Conservation (phyloP, 2,888 invertebrate species). For the Willowsia nigromaculata region DNA sequence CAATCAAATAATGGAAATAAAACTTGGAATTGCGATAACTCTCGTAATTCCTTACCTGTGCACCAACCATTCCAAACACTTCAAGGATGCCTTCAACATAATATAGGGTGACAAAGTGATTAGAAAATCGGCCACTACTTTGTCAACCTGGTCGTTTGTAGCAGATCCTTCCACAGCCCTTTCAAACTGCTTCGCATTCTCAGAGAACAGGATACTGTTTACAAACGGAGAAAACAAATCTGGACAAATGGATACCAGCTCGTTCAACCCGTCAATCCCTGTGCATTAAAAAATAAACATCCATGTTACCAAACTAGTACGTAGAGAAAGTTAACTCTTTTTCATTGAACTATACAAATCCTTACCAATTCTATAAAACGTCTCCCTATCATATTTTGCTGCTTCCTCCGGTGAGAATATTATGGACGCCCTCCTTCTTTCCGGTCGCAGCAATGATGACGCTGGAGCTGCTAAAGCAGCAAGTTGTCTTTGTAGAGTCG, state of each 20-base stretch:
- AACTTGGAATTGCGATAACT: no score
- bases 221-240: slow-evolving; percentile 87
- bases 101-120: slow-evolving; percentile 93
- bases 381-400: slow-evolving; percentile 90
- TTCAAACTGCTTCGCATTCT: slow-evolving; percentile 88
- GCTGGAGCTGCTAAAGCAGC: slow-evolving; percentile 88
- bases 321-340: no score
- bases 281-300: slow-evolving; percentile 7
- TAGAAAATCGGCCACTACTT: slow-evolving; percentile 89
- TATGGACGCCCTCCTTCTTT: slow-evolving; percentile 88
- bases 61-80: slow-evolving; percentile 97
- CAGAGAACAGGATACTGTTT: slow-evolving; percentile 86
- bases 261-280: slow-evolving; percentile 90
- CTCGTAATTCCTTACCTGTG: slow-evolving; percentile 83
- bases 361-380: slow-evolving; percentile 91
- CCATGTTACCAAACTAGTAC: no score
- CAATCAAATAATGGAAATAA: no score
- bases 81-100: slow-evolving; percentile 90
- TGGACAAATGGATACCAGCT: slow-evolving; percentile 87
- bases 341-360: no score
- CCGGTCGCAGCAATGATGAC: slow-evolving; percentile 85
- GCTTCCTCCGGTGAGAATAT: slow-evolving; percentile 95
- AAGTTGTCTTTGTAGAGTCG: slow-evolving; percentile 90
- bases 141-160: slow-evolving; percentile 88
- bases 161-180: slow-evolving; percentile 88